phyloP scores from a whole-genome alignment of 2,888 invertebrate genomes.

The Lymantria dispar region DNA sequence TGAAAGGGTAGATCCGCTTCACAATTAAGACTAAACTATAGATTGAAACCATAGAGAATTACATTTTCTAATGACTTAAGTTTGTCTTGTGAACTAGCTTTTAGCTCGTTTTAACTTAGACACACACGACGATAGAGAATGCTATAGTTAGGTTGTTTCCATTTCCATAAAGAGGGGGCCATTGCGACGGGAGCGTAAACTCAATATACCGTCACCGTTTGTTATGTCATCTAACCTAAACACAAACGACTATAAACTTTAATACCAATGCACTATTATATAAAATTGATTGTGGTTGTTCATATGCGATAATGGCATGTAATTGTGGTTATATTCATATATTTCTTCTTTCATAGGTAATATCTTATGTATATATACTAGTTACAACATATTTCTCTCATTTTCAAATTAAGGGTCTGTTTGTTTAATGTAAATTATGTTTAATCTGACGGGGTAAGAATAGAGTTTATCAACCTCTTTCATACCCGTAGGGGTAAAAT shows the following conservation, averaged over 20 bases:
- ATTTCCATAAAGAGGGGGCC: slow-evolving; percentile 40
- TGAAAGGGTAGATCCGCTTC: too few species aligned
- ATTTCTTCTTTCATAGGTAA: slow-evolving; percentile 19
- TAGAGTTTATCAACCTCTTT: too few species aligned
- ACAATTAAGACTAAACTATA: too few species aligned
- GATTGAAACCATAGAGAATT: too few species aligned
- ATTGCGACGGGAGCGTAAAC: slow-evolving; percentile 32
- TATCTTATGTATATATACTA: slow-evolving; percentile 7
- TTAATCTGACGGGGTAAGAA: too few species aligned
- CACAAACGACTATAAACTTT: slow-evolving; percentile 21
- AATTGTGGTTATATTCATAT: slow-evolving; percentile 16
- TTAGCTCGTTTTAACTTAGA: slow-evolving; percentile 1
- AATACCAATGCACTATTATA: slow-evolving; percentile 13
- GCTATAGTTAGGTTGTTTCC: slow-evolving; percentile 55
- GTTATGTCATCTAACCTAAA: slow-evolving; percentile 22
- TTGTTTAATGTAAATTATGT: neutral
- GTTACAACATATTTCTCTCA: slow-evolving; percentile 13
- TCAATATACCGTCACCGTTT: slow-evolving; percentile 18
- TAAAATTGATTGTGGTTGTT: slow-evolving; percentile 15
- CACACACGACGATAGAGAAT: neutral
- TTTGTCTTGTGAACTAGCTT: too few species aligned
- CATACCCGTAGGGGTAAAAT: too few species aligned
- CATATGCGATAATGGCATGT: slow-evolving; percentile 17
- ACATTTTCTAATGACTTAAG: too few species aligned
- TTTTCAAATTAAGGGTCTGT: neutral